Percentiles rank a stretch among this genome's conserved stretches.
phyloP scores from a whole-genome alignment of 2,113 vertebrate species.

The Thermophis baileyi region DNA sequence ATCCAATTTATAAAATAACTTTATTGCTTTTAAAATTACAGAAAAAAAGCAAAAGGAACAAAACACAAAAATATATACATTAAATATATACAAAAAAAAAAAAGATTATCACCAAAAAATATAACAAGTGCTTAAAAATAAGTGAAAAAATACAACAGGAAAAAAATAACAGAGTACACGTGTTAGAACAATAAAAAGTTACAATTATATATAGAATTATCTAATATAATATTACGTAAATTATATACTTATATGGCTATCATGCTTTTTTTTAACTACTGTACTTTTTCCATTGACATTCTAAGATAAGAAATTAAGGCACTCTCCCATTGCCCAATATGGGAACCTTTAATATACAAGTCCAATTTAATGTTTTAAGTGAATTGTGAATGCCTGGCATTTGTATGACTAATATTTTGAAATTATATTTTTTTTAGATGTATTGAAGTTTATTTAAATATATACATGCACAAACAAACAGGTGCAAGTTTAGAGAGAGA shows the following conservation, averaged over 20 bases:
- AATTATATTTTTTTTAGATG: conserved; percentile 26
- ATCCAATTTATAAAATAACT: background rate
- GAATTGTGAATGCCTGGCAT: background rate
- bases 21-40: background rate
- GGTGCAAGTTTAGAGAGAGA: conserved; percentile 16
- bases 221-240: background rate
- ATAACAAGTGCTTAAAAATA: background rate
- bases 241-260: background rate
- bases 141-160: background rate
- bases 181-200: background rate
- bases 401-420: conserved; percentile 12
- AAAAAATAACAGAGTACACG: background rate
- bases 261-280: background rate
- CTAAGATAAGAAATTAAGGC: background rate
- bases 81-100: background rate
- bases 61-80: background rate
- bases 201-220: background rate
- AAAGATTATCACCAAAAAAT: background rate
- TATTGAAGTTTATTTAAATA: conserved; percentile 7
- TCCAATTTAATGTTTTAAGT: background rate
- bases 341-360: background rate
- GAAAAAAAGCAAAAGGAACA: background rate
- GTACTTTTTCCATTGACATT: background rate
- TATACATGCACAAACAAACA: conserved; percentile 10
- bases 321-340: background rate